phyloP scores from a whole-genome alignment of 2,113 vertebrate genomes.

The Chiloscyllium plagiosum region DNA sequence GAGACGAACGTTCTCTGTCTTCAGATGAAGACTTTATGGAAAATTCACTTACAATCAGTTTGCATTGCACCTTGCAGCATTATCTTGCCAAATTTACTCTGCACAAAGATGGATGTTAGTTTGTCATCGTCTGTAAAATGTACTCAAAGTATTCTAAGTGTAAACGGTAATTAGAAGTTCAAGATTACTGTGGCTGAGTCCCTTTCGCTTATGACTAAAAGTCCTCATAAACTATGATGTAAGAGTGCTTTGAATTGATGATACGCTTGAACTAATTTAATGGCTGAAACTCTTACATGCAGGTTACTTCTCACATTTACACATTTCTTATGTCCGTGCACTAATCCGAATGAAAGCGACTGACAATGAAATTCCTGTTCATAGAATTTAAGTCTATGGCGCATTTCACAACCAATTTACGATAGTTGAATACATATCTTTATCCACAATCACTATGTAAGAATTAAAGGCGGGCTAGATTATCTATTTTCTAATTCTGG shows the following conservation, averaged over 20 bases:
- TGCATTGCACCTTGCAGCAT: background rate
- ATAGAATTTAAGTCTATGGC: background rate
- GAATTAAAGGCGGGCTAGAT: background rate
- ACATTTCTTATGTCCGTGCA: background rate
- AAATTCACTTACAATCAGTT: background rate
- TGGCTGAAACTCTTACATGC: background rate
- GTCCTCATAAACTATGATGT: background rate
- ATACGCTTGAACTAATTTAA: background rate
- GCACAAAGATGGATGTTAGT: background rate
- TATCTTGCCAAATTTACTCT: background rate
- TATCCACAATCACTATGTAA: background rate
- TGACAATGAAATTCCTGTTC: background rate
- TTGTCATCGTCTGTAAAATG: background rate
- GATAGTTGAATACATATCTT: background rate
- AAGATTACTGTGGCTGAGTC: background rate
- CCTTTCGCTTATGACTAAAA: no score
- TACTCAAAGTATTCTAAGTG: background rate
- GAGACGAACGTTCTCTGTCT: background rate
- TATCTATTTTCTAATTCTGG: no score
- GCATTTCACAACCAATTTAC: background rate
- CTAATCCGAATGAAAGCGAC: background rate
- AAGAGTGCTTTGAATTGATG: background rate
- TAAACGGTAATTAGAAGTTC: background rate
- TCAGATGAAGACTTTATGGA: background rate
- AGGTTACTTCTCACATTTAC: background rate